A percentile compares a stretch with the other conserved stretches of the same genome.
Evolutionary conservation across 2,888 invertebrate species (phyloP).

Genomic region (Macrophya annulata): DNA sequence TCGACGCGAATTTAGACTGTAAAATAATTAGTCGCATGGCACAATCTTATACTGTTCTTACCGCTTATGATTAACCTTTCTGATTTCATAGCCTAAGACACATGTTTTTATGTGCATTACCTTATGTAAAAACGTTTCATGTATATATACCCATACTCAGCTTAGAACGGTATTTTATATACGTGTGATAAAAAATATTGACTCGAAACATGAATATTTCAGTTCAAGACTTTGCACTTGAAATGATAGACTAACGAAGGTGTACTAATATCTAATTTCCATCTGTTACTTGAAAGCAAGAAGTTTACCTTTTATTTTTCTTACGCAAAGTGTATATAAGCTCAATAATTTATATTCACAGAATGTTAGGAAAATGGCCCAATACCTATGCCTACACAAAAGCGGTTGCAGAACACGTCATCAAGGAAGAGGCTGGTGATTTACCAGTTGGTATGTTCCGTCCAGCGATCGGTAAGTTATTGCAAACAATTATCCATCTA

Average conservation of each 20-base stretch:
- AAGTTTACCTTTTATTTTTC: background rate
- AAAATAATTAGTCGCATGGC: background rate
- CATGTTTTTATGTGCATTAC: background rate
- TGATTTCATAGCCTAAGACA: background rate
- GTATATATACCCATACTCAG: too few relatives aligned
- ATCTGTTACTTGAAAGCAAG: background rate
- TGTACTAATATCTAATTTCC: background rate
- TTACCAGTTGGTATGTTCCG: slow-evolving; percentile 92
- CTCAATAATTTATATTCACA: slow-evolving; percentile 69
- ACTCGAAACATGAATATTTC: background rate
- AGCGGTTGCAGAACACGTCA: slow-evolving; percentile 91
- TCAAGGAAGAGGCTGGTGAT: slow-evolving; percentile 85
- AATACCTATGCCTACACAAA: slow-evolving; percentile 97
- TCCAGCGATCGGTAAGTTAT: slow-evolving; percentile 89
- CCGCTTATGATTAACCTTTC: background rate
- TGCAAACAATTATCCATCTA: background rate
- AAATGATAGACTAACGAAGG: background rate
- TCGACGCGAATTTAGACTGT: too few relatives aligned
- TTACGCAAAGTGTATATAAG: background rate
- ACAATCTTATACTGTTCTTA: background rate
- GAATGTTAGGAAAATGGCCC: slow-evolving; percentile 88
- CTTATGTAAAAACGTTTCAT: background rate
- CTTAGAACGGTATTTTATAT: too few relatives aligned
- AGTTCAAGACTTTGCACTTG: background rate
- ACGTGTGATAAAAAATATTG: background rate